These are phyloP conservation scores for Drosophila stalkeri DNA, from an alignment of 2,888 invertebrate genomes.

Conservation along the genomic window DNA sequence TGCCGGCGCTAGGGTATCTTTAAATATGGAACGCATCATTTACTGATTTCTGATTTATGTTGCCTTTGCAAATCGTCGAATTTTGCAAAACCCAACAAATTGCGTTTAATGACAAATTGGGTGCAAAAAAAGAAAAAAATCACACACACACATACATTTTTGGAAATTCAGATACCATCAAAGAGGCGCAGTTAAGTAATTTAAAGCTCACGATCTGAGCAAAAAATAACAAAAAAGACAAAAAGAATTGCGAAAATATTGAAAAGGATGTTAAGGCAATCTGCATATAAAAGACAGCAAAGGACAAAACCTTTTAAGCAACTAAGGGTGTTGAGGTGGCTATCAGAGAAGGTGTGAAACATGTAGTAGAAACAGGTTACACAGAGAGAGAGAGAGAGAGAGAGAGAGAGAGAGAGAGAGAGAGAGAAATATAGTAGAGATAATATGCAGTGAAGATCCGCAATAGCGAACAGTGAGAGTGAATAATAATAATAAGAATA, in stretches of 20 bases:
- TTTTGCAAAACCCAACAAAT: constrained; percentile 52
- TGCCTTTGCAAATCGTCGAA: constrained; percentile 48
- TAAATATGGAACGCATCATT: constrained; percentile 18
- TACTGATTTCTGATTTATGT: constrained; percentile 6
- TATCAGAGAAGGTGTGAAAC: background rate
- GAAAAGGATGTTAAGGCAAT: constrained; percentile 45
- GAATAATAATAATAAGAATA: background rate
- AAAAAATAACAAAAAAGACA: background rate
- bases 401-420: background rate
- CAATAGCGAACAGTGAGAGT: background rate
- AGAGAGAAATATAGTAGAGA: background rate
- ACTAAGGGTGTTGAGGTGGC: background rate
- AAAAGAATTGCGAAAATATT: background rate
- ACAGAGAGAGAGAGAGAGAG: background rate
- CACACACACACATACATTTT: constrained; percentile 36
- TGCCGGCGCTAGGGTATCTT: constrained; percentile 17
- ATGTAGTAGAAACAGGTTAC: background rate
- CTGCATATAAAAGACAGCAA: constrained; percentile 66
- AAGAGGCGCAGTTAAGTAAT: constrained; percentile 52
- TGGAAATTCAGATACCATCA: constrained; percentile 23
- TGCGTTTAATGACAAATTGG: constrained; percentile 72
- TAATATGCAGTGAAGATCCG: background rate
- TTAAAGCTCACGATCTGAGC: constrained; percentile 46
- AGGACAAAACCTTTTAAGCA: constrained; percentile 71
- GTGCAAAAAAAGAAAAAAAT: constrained; percentile 46